A percentile compares a stretch with the other conserved stretches of the same genome.
phyloP scores from a whole-genome alignment of 2,113 vertebrate species.

The Lutjanus erythropterus region DNA sequence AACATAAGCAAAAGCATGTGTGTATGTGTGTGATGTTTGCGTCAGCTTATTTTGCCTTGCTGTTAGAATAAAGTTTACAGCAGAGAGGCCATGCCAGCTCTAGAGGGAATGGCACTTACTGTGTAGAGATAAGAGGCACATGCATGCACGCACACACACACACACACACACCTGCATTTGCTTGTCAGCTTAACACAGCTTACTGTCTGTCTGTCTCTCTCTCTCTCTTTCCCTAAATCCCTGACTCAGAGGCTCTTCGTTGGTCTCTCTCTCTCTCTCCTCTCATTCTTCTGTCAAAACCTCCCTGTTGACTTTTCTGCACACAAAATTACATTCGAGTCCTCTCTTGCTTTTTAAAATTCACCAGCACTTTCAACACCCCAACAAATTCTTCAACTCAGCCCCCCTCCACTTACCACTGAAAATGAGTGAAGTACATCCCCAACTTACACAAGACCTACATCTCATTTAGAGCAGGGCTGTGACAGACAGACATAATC shows the following conservation, averaged over 20 bases:
- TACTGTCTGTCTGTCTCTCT: not conserved
- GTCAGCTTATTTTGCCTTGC: constrained; percentile 29
- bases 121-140: constrained; percentile 28
- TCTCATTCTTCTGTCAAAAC: not conserved
- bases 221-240: not conserved
- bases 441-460: too few species aligned
- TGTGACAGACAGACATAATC: not conserved
- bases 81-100: constrained; percentile 1
- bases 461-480: not conserved
- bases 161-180: constrained; percentile 24
- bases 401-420: not conserved
- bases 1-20: not conserved
- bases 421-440: not conserved
- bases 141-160: too few species aligned
- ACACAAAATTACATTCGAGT: not conserved
- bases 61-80: constrained; percentile 28
- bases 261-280: not conserved
- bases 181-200: constrained; percentile 39
- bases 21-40: not conserved
- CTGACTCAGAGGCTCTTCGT: not conserved
- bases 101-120: constrained; percentile 23
- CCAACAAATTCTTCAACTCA: not conserved
- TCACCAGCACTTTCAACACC: not conserved
- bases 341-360: not conserved
- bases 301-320: not conserved